Base-by-base conservation (phyloP, 1,140 invertebrate genomes). In the Caligus rogercresseyi region DNA sequence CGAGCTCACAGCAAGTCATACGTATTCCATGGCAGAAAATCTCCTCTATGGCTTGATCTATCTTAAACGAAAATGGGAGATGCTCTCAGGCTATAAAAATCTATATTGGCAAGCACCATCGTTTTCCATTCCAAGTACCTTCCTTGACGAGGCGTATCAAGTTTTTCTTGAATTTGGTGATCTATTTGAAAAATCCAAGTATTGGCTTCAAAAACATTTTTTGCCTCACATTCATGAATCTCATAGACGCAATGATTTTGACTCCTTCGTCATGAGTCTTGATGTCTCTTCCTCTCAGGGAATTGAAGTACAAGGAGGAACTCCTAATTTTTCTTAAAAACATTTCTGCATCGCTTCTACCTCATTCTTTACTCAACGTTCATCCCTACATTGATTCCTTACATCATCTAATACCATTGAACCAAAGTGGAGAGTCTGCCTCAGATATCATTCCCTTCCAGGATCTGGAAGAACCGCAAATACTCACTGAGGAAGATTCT, bases 61-160 rank as follows among this genome's bases (percentile, higher is more conserved):
- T 11, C 53, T 54, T 54, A 16, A 54, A 19, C 53, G 53, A 23
- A 54, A 23, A 20, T 54, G 53, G 53, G 53, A 54, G 16, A 19
- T 16, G 53, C n/a, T 16, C 16, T 54, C 53, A 4, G 4, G 4
- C 4, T 54, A 54, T 54, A 23, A 16, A 16, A 16, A 13, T 54
- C 21, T 54, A 11, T 54, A 54, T 23, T 54, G 53, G 53, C 53
- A 54, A 11, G 53, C 53, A 7, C n/a, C 53, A 11, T 7, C 7
- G 7, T 43, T 43, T 43, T 43, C 31, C n/a, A 43, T 43, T 43
- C 31, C 31, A 43, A 43, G 7, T 11, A 43, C n/a, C n/a, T 43
- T 43, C 7, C n/a, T 43, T 11, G 31, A 43, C 7, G 31, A 43
- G 31, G 7, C 31, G n/a, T 43, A 43, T n/a, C 31, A 43, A 11